Evolutionary conservation across 2,888 invertebrate genomes (phyloP), one percentile per base, ranked within the genome.

Genomic region (Hirtodrosophila cameraria): DNA sequence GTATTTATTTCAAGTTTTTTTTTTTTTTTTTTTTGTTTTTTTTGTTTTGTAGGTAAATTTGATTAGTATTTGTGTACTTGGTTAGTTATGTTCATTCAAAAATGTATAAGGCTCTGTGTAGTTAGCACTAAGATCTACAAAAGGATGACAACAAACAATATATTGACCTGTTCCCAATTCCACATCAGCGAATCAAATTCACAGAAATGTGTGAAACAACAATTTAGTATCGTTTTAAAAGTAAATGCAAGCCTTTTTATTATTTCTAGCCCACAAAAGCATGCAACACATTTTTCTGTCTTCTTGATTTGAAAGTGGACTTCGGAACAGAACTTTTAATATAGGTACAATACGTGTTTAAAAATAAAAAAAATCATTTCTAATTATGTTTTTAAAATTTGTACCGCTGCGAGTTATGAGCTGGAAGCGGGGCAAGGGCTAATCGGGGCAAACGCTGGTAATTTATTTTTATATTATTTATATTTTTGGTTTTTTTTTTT

Each of bases 91-190:
- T 48, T 58, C 49, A 55, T 64, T 75, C 53, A 72, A 42, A 74
- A 78, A 65, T 78, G 55, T 84, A 75, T 84, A 81, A 80, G 85
- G 80, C 84, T 84, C 53, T 73, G 71, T 77, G 74, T 80, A 67
- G 58, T 59, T 50, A 63, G 59, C 63, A 28, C 42, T 54, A 50
- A 67, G 50, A 33, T 46, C 48, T 73, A 68, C 46, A 28, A 55
- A 59, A 45, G 25, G 25, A 39, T 41, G 20, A 43, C 9, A 43
- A 45, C 36, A 61, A 63, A 23, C 18, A 39, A 45, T 16, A 27
- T 5, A 53, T 5, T 13, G n/a, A n/a, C n/a, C n/a, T n/a, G n/a
- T n/a, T n/a, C n/a, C n/a, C n/a, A n/a, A n/a, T n/a, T n/a, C n/a
- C n/a, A n/a, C n/a, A n/a, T n/a, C n/a, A n/a, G n/a, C n/a, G n/a